Conservation (phyloP, 2,888 invertebrate species). For the Synanthedon myopaeformis region DNA sequence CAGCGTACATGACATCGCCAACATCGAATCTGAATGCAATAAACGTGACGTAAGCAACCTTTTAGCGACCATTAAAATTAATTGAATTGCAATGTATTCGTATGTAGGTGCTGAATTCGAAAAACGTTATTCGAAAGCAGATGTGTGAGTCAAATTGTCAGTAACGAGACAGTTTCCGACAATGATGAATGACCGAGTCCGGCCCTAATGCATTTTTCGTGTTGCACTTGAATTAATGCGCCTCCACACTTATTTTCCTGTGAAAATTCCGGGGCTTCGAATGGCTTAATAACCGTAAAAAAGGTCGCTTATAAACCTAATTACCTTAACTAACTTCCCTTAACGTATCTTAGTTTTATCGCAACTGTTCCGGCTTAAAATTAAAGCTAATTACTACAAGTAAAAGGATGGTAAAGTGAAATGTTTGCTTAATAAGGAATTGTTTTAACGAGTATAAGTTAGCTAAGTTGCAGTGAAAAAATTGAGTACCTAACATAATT, state of each 20-base stretch:
- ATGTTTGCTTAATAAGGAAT: no score
- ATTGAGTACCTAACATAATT: no score
- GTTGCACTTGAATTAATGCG: slow-evolving; percentile 69
- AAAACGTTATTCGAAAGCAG: neutral
- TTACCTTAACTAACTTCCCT: neutral
- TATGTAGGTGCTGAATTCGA: neutral
- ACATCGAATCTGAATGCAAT: neutral
- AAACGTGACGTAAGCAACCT: neutral
- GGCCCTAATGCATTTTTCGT: slow-evolving; percentile 67
- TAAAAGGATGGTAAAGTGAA: neutral
- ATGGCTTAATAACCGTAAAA: slow-evolving; percentile 35
- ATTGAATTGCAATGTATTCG: neutral
- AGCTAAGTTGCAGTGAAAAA: no score
- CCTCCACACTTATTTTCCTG: slow-evolving; percentile 29
- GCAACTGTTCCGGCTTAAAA: no score
- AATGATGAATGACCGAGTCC: slow-evolving; percentile 47
- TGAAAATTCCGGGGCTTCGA: neutral
- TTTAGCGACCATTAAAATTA: neutral
- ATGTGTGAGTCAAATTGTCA: neutral
- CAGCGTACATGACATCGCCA: neutral
- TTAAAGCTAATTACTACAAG: neutral
- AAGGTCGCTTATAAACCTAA: slow-evolving; percentile 5
- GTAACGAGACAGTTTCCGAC: slow-evolving; percentile 24
- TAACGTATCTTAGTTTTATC: neutral
- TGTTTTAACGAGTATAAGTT: no score